Evolutionary conservation across 2,888 invertebrate genomes (phyloP), one percentile per base, ranked within the genome.

Genomic region (Galerucella calmariensis): DNA sequence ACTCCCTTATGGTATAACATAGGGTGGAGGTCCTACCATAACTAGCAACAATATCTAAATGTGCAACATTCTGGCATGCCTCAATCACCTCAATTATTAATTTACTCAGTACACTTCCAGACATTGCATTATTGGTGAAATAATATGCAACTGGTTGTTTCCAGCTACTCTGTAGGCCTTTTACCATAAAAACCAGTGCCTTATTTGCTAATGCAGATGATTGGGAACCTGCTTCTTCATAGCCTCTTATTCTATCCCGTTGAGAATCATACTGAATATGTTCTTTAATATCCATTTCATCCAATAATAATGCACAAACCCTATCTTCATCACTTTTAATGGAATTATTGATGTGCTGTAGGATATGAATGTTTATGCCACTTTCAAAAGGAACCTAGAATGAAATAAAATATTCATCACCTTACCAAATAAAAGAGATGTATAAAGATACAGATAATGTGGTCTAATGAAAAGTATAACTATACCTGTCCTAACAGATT

Each of bases 231-330:
- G 46, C 46, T 16, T 80, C 78, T 69, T 79, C 75, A 70, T 75
- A 79, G 4, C 78, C 79, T 41, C 74, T 11, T 11, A 79, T 79
- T 41, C 69, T 46, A 58, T 77, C 77, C 10, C 58, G 46, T 41
- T 24, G 11, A 6, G 14, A 35, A 69, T 77, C 75, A 73, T 78
- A 77, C 12, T 77, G 69, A 2, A 80, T 6, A 69, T 78, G 16
- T 69, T 78, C 72, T 56, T 72, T 73, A n/a, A 80, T 78, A 65
- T 79, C 79, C 66, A 79, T 78, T 73, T 80, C 79, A 72, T 77
- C 77, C 41, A 78, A 66, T 11, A 76, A 51, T 14, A 72, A 10
- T 24, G 69, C n/a, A 61, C 61, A 46, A 58, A 48, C n/a, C 20
- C 70, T 46, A 11, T 46, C 46, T 46, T 46, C 12, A 46, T 46